These are phyloP conservation scores for Lissonota sp. DNA, from an alignment of 2,888 invertebrate species.

Conservation along the genomic window DNA sequence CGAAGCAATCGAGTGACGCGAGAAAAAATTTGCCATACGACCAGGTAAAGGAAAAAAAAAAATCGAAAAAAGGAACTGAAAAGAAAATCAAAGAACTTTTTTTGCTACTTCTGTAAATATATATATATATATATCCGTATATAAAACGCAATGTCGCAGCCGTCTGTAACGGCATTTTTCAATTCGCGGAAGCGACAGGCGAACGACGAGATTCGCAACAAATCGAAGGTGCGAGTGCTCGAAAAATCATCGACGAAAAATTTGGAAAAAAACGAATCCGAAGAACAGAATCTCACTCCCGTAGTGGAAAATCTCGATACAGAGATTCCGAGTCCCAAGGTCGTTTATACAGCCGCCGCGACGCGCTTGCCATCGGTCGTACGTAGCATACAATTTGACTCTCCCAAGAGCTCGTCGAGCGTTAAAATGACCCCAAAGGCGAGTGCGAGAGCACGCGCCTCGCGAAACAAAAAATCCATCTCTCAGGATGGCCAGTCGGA, in stretches of 20 bases:
- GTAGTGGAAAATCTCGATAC: conserved; percentile 58
- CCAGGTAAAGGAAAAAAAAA: conserved; percentile 21
- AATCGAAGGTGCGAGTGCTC: conserved; percentile 83
- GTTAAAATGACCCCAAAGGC: conserved; percentile 66
- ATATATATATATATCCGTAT: conserved; percentile 63
- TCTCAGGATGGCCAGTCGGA: conserved; percentile 76
- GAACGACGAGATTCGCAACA: conserved; percentile 86
- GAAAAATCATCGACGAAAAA: conserved; percentile 81
- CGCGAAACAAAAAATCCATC: conserved; percentile 66
- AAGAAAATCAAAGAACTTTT: conserved; percentile 3
- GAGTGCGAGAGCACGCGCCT: conserved; percentile 59
- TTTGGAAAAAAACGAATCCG: conserved; percentile 52
- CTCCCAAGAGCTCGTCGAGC: conserved; percentile 65
- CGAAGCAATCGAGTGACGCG: neutral
- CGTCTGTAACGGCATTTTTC: conserved; percentile 91
- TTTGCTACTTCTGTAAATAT: conserved; percentile 22
- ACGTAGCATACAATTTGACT: conserved; percentile 76
- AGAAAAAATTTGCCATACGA: conserved; percentile 2
- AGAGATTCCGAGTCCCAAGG: conserved; percentile 67
- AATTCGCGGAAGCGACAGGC: conserved; percentile 91
- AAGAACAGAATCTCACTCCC: conserved; percentile 49
- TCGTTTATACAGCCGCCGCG: conserved; percentile 52
- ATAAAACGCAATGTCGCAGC: conserved; percentile 88
- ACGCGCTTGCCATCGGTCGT: conserved; percentile 66
- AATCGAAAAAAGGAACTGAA: neutral